These are phyloP conservation scores for Rhynchopsitta pachyrhyncha DNA, from an alignment of 2,113 vertebrate genomes.

Conservation along the genomic window DNA sequence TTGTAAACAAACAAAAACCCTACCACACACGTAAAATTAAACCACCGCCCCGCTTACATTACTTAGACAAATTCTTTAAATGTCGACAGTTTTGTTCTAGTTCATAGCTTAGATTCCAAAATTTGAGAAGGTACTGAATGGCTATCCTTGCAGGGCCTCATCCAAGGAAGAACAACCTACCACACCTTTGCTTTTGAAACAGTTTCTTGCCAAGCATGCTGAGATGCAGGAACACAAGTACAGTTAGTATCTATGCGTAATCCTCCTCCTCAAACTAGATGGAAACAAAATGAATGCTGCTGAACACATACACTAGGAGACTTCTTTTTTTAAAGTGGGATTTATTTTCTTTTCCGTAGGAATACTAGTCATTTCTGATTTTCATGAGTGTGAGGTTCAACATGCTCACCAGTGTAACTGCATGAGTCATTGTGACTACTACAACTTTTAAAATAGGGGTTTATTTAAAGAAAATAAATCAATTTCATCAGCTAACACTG, in stretches of 20 bases:
- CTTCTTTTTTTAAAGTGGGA: fast-evolving
- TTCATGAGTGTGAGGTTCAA: not conserved
- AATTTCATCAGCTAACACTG: not conserved
- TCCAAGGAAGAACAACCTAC: not conserved
- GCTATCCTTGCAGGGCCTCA: not conserved
- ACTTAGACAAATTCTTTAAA: not conserved
- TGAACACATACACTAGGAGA: not conserved
- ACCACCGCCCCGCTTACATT: not conserved
- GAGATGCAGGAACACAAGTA: not conserved
- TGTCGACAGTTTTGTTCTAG: not conserved
- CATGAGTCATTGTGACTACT: not conserved
- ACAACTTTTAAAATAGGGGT: not conserved
- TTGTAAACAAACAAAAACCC: not conserved
- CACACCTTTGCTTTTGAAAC: not conserved
- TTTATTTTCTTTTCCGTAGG: not conserved
- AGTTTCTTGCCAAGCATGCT: not conserved
- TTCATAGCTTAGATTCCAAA: not conserved
- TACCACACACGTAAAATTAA: not conserved
- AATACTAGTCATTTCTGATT: not conserved
- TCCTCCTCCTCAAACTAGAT: not conserved
- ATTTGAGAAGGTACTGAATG: not conserved
- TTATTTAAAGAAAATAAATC: not conserved
- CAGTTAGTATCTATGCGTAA: not conserved
- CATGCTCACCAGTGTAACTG: not conserved
- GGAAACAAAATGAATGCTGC: not conserved